Evolutionary conservation across 1,140 invertebrate species (phyloP).

Genomic region (Aphelenchoides besseyi): DNA sequence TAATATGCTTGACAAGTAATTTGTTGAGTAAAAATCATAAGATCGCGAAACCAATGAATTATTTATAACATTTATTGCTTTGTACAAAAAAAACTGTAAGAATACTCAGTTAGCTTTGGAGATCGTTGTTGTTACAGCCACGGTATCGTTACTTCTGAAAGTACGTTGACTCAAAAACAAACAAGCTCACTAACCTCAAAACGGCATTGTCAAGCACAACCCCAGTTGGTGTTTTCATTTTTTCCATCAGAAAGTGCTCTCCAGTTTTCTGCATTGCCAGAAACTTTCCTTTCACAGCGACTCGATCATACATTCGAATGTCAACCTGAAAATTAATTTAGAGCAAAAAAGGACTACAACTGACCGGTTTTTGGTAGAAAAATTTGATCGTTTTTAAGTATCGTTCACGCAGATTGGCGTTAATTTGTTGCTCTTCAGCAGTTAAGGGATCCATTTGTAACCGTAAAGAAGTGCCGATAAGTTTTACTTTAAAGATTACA

Average conservation of each 20-base stretch:
- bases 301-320: constrained; percentile 26
- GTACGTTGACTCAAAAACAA: too few relatives aligned
- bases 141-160: constrained; percentile 32
- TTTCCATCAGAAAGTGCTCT: constrained; percentile 33
- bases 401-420: constrained; percentile 38
- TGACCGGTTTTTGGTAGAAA: constrained; percentile 37
- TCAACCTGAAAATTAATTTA: constrained; percentile 22
- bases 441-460: too few relatives aligned
- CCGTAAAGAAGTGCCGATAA: too few relatives aligned
- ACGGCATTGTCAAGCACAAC: constrained; percentile 27
- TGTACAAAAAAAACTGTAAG: too few relatives aligned
- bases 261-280: constrained; percentile 28
- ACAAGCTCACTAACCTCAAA: constrained; percentile 30
- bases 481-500: too few relatives aligned
- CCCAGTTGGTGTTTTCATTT: constrained; percentile 33
- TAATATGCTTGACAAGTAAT: too few relatives aligned
- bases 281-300: constrained; percentile 29
- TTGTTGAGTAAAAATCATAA: too few relatives aligned
- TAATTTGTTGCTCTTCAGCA: constrained; percentile 35
- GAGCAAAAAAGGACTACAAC: constrained; percentile 13
- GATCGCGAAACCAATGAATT: constrained; percentile 10
- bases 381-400: constrained; percentile 25
- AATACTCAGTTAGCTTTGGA: background rate
- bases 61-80: too few relatives aligned
- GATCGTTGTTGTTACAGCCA: constrained; percentile 11